Percentiles rank a stretch among this genome's conserved stretches.
phyloP scores from a whole-genome alignment of 2,797 vertebrate genomes.

The Podargus strigoides region DNA sequence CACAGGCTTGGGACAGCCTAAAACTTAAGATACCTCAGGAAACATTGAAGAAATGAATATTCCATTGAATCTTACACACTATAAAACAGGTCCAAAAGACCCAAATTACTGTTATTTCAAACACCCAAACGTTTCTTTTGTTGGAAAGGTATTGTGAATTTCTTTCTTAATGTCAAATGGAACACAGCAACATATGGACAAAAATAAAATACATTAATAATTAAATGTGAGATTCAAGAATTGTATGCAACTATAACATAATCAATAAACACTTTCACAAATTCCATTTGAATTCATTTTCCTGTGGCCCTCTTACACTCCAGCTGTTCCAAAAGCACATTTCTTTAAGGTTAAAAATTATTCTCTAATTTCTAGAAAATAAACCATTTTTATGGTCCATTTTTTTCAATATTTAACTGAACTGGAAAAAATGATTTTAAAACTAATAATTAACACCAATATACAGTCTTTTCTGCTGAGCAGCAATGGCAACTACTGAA shows the following conservation, averaged over 20 bases:
- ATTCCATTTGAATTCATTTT: not conserved
- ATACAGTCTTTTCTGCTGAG: not conserved
- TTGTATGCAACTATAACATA: not conserved
- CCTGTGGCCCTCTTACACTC: not conserved
- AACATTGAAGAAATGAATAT: not conserved
- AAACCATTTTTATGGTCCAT: not conserved
- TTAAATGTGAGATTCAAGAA: not conserved
- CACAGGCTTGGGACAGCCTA: not conserved
- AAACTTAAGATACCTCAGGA: not conserved
- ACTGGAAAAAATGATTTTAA: not conserved
- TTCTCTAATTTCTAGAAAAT: not conserved
- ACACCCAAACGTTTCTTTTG: not conserved
- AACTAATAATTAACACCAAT: not conserved
- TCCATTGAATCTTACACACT: not conserved
- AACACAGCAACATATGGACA: not conserved
- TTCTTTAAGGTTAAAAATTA: not conserved
- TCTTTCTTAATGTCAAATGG: not conserved
- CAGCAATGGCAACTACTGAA: not conserved
- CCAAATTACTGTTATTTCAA: not conserved
- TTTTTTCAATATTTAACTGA: not conserved
- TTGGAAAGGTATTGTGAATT: not conserved
- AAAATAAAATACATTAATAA: not conserved
- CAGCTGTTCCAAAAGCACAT: not conserved
- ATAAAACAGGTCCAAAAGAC: not conserved
- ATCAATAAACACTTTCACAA: not conserved